A percentile compares a stretch with the other conserved stretches of the same genome.
phyloP scores from a whole-genome alignment of 2,888 invertebrate species.

The Scaptomyza caliginosa region DNA sequence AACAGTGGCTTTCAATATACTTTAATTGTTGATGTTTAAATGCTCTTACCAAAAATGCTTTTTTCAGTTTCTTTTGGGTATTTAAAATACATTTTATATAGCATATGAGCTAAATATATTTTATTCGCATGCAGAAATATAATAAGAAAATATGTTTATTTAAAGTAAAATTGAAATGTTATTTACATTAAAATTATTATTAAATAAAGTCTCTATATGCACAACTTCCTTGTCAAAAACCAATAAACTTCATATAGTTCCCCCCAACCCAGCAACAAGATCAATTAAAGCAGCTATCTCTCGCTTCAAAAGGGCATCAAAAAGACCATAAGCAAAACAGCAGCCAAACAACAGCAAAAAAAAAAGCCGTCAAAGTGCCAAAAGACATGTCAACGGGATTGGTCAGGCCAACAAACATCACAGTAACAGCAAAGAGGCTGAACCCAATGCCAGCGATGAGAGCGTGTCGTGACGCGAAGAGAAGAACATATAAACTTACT shows the following conservation, averaged over 20 bases:
- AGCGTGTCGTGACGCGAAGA: neutral
- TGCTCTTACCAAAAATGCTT: neutral
- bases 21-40: neutral
- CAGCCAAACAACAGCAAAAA: constrained; percentile 3
- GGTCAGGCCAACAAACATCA: constrained; percentile 5
- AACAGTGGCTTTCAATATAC: neutral
- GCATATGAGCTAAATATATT: no score
- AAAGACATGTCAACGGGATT: constrained; percentile 38
- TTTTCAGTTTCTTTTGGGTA: neutral
- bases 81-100: neutral
- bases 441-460: constrained; percentile 17
- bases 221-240: neutral
- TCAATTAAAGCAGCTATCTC: constrained; percentile 1
- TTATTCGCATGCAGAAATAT: no score
- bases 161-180: no score
- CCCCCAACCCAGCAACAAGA: neutral
- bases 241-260: neutral
- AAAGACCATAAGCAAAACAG: constrained; percentile 15
- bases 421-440: constrained; percentile 49
- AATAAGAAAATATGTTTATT: no score
- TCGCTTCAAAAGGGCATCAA: constrained; percentile 15
- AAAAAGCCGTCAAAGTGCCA: constrained; percentile 26
- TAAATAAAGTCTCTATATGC: neutral
- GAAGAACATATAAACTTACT: neutral
- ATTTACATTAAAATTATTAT: no score